Base-by-base conservation (phyloP, 2,888 invertebrate species). In the Malthinus seriepunctatus region DNA sequence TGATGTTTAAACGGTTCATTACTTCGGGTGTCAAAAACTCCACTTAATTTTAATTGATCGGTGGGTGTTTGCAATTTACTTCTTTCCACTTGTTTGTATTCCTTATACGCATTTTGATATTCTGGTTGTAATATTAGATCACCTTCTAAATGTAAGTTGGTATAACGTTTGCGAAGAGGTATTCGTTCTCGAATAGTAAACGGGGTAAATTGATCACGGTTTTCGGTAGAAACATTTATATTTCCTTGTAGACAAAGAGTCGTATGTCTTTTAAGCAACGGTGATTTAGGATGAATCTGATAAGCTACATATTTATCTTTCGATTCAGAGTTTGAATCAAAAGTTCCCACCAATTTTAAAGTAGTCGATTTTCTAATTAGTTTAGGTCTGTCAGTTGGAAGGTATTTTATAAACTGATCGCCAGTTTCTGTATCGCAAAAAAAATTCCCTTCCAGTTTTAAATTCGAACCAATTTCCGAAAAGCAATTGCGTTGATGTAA, bases 361-460 rank as follows among this genome's bases (percentile, higher is more conserved):
- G 68, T 72, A 6, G 75, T 68, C 67, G 71, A 63, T 77, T 78
- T 70, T 78, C 81, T 48, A 74, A 76, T 73, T 32, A 83, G 71
- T 15, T 79, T 75, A 3, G 80, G 73, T 10, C 80, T 74, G 57
- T 79, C 78, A 7, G 69, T 66, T n/a, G 82, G 74, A 39, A 79
- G 71, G 68, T 80, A 79, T 14, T 79, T 72, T 33, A 81, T 77
- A 62, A 81, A 83, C 47, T 78, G 71, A 38, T 82, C 81, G 51
- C 76, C 78, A 48, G 79, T 75, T 70, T 83, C 83, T n/a, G 82
- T 78, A 39, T 71, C 64, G 8, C 76, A 74, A 10, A 74, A 74
- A 62, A 81, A 76, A 37, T 82, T 78, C n/a, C 83, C 84, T 66
- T 82, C 82, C 66, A 82, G 73, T 64, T 77, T 79, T 51, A 84